Evolutionary conservation across 2,797 vertebrate genomes (phyloP).

Genomic region (Spheniscus humboldti): DNA sequence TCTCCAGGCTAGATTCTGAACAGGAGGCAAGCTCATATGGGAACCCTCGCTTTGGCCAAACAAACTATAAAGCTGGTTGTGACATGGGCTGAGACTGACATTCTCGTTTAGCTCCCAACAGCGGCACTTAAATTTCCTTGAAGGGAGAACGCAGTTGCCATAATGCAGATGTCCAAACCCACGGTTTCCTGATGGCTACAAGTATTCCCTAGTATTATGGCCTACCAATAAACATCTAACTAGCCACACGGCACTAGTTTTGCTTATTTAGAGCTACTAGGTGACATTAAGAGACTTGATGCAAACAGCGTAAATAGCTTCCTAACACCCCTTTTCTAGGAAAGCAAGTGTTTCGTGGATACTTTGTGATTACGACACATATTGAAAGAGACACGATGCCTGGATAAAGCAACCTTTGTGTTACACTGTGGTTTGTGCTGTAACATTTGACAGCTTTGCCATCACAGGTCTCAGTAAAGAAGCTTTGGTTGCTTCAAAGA

Average conservation of each 20-base stretch:
- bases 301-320: not conserved
- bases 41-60: not conserved
- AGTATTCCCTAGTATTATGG: not conserved
- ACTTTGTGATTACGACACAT: rapidly evolving
- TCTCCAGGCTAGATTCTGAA: not conserved
- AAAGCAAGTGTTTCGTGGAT: not conserved
- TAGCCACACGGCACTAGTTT: not conserved
- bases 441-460: not conserved
- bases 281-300: not conserved
- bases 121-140: not conserved
- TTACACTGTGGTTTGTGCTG: not conserved
- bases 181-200: not conserved
- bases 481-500: not conserved
- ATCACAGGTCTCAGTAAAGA: not conserved
- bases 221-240: not conserved
- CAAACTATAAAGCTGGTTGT: not conserved
- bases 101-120: not conserved
- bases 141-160: not conserved
- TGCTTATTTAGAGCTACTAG: not conserved
- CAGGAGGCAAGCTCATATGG: not conserved
- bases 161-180: not conserved
- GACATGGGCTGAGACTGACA: not conserved
- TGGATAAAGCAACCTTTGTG: not conserved
- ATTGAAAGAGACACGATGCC: not conserved
- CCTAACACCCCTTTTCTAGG: not conserved